A percentile compares a stretch with the other conserved stretches of the same genome.
Evolutionary conservation across 1,140 invertebrate species (phyloP).

Genomic region (Drosophila quadrilineata): DNA sequence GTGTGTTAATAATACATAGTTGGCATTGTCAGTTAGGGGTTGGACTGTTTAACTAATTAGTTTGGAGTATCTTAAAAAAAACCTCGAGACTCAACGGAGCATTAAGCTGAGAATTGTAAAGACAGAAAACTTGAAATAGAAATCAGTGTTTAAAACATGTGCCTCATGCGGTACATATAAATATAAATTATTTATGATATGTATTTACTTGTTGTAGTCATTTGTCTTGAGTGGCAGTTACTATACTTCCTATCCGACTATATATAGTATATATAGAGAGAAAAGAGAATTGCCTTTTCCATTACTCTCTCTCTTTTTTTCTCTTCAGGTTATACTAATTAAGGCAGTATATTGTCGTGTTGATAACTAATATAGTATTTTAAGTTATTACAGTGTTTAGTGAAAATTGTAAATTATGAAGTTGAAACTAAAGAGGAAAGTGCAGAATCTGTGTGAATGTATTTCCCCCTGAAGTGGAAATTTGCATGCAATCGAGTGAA

Average conservation of each 20-base stretch:
- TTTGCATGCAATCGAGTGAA: conserved; percentile 54
- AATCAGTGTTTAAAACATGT: conserved; percentile 14
- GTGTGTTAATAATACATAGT: conserved; percentile 9
- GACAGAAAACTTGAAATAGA: background rate
- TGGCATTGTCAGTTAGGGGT: conserved; percentile 6
- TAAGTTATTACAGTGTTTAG: conserved; percentile 70
- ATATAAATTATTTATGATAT: conserved; percentile 69
- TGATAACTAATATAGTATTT: conserved; percentile 76
- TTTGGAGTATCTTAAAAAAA: background rate
- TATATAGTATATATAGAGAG: too few species aligned
- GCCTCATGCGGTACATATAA: conserved; percentile 39
- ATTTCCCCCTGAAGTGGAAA: conserved; percentile 1
- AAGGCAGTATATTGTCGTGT: conserved; percentile 53
- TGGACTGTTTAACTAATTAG: conserved; percentile 25
- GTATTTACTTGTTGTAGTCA: conserved; percentile 55
- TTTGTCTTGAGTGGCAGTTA: conserved; percentile 65
- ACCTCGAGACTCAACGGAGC: conserved; percentile 30
- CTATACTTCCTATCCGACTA: too few species aligned
- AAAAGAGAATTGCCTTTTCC: too few species aligned
- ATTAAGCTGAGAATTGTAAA: conserved; percentile 9
- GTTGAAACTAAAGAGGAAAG: conserved; percentile 9
- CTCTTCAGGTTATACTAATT: conserved; percentile 53
- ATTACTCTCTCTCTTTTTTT: too few species aligned
- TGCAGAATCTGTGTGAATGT: too few species aligned
- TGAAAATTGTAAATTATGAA: background rate